Percentiles rank a stretch among this genome's conserved stretches.
Evolutionary conservation across 1,140 invertebrate species (phyloP).

Genomic region (Leptinotarsa lineolata): DNA sequence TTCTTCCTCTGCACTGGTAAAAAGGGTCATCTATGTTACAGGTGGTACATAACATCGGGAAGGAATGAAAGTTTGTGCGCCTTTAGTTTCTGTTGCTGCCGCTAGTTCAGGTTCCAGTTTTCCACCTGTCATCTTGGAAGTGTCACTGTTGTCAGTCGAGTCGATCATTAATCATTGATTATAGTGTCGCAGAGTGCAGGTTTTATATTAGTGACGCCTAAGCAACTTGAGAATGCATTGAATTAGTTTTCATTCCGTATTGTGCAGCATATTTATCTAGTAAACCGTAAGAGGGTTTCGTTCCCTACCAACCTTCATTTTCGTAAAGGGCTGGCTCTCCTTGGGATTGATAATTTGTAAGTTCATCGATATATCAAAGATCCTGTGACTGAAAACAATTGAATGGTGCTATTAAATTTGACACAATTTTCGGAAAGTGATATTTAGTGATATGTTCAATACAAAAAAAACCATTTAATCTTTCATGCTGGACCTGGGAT

Average conservation of each 20-base stretch:
- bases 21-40: not conserved
- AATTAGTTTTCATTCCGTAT: slow-evolving; percentile 8
- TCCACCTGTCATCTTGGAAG: slow-evolving; percentile 42
- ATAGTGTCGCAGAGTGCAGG: slow-evolving; percentile 24
- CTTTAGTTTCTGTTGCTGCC: slow-evolving; percentile 7
- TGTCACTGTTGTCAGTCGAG: slow-evolving; percentile 32
- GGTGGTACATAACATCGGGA: not conserved
- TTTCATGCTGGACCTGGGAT: slow-evolving; percentile 9
- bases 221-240: slow-evolving; percentile 34
- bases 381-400: slow-evolving; percentile 33
- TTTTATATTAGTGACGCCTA: slow-evolving; percentile 32
- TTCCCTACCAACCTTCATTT: slow-evolving; percentile 35
- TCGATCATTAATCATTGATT: slow-evolving; percentile 52
- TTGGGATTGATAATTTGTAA: slow-evolving; percentile 17
- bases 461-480: slow-evolving; percentile 23
- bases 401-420: slow-evolving; percentile 22
- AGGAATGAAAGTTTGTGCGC: not conserved
- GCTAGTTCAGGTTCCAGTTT: slow-evolving; percentile 25
- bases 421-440: slow-evolving; percentile 16
- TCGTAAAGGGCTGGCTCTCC: slow-evolving; percentile 29
- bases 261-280: not conserved
- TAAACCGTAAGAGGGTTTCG: not conserved
- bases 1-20: not conserved
- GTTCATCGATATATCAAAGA: slow-evolving; percentile 24
- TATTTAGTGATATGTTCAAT: slow-evolving; percentile 14